Base-by-base conservation (phyloP, 2,888 invertebrate species). In the Hypomecis atomaria region DNA sequence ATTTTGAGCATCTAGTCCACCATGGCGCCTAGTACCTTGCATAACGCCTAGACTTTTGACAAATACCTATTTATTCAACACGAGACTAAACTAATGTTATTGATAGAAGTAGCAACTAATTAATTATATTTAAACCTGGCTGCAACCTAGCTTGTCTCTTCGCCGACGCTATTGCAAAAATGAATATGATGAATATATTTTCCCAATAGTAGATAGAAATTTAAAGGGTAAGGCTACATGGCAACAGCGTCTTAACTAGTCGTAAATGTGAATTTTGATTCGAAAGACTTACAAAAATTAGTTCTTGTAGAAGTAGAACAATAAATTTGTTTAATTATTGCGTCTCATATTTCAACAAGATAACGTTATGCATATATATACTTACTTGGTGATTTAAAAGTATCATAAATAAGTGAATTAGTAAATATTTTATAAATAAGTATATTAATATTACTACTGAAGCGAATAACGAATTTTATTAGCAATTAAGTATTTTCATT, bases 101-200 rank as follows among this genome's bases (percentile, higher is more conserved):
- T 47, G 64, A 55, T 59, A 36, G 6, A 43, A 54, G 13, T 23
- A 58, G 38, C 47, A 49, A 10, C 59, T 49, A 59, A 59, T 65
- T 57, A 65, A 65, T 65, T 43, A 43, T 44, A 10, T 55, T 33
- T 54, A 34, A 55, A 50, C 11, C 54, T 49, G 42, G 55, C 44
- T 54, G 44, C 50, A 38, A 59, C 54, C 59, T 42, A 58, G 62
- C 38, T 50, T 44, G 59, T 45, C 66, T 56, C 53, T 38, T 40
- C 62, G 59, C 52, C 50, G 60, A 57, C 62, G 62, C 59, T 47
- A 33, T 67, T 67, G 60, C 66, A 67, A 58, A 66, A 67, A 57
- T n/a, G 56, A 53, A 61, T 65, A 52, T 61, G 60, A 60, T 61
- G 47, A 65, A 65, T 65, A 65, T 57, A 47, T 47, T 65, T 59